Evolutionary conservation across 2,797 vertebrate genomes (phyloP).

Genomic region (Clarias pachynema): DNA sequence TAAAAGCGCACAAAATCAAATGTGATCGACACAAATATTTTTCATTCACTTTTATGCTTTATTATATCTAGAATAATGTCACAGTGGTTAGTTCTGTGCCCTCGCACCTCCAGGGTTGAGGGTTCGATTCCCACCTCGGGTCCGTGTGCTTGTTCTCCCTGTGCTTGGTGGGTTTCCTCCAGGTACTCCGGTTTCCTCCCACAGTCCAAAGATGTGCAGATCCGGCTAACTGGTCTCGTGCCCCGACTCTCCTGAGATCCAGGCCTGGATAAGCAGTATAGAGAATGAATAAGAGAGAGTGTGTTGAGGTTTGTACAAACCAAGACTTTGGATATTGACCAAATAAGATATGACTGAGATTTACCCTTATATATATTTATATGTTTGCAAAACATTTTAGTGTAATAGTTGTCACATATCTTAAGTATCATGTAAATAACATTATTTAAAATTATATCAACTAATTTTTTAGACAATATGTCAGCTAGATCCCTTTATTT

Average conservation of each 20-base stretch:
- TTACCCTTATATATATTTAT: neutral
- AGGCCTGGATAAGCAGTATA: no score
- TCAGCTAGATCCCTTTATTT: neutral
- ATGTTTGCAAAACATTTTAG: neutral
- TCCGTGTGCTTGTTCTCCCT: no score
- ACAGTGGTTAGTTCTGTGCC: no score
- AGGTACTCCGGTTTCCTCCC: no score
- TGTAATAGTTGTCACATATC: neutral
- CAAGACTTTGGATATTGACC: neutral
- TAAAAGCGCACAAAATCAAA: neutral
- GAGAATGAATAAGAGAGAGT: no score
- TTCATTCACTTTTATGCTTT: neutral
- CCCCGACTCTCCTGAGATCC: no score
- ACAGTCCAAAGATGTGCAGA: no score
- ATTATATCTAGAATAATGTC: neutral
- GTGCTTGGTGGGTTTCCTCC: no score
- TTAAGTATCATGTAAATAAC: neutral
- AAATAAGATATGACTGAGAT: neutral
- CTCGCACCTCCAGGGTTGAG: no score
- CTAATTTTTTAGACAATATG: neutral
- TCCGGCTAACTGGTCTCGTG: no score
- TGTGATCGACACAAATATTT: neutral
- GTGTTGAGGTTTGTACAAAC: no score
- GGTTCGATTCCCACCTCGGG: no score
- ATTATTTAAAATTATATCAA: neutral